These are phyloP conservation scores for Excalfactoria chinensis DNA, from an alignment of 2,113 vertebrate genomes.

Conservation along the genomic window DNA sequence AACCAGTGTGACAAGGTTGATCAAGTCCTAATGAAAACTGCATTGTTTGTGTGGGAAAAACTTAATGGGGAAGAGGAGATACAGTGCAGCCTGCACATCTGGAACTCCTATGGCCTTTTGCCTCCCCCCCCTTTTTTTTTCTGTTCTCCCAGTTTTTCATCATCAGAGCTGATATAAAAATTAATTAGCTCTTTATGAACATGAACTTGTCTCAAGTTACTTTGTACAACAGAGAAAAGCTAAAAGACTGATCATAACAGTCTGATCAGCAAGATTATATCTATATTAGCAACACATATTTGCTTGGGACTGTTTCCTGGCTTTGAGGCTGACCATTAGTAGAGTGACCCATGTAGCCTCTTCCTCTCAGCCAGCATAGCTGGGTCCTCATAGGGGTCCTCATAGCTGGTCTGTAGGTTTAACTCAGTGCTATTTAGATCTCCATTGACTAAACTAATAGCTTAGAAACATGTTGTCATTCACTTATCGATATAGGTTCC, in stretches of 20 bases:
- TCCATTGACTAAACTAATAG: not conserved
- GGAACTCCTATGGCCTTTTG: not conserved
- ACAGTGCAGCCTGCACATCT: not conserved
- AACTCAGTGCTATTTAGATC: not conserved
- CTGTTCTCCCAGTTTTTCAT: not conserved
- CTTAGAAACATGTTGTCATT: not conserved
- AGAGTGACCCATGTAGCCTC: not conserved
- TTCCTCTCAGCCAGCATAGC: not conserved
- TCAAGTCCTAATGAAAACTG: not conserved
- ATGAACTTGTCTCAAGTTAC: not conserved
- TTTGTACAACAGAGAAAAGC: not conserved
- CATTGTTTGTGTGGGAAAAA: not conserved
- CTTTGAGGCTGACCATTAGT: not conserved
- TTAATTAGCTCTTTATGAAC: not conserved
- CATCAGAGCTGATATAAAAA: not conserved
- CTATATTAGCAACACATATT: not conserved
- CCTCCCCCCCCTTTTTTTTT: not conserved
- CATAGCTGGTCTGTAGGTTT: not conserved
- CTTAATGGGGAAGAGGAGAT: rapidly evolving
- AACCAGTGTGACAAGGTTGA: not conserved
- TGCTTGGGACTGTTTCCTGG: not conserved
- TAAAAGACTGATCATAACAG: not conserved
- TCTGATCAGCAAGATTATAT: not conserved
- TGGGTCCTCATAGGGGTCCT: rapidly evolving
- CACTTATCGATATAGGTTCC: rapidly evolving